Evolutionary conservation across 2,113 vertebrate genomes (phyloP).

Genomic region (Ramphastos sulfuratus): DNA sequence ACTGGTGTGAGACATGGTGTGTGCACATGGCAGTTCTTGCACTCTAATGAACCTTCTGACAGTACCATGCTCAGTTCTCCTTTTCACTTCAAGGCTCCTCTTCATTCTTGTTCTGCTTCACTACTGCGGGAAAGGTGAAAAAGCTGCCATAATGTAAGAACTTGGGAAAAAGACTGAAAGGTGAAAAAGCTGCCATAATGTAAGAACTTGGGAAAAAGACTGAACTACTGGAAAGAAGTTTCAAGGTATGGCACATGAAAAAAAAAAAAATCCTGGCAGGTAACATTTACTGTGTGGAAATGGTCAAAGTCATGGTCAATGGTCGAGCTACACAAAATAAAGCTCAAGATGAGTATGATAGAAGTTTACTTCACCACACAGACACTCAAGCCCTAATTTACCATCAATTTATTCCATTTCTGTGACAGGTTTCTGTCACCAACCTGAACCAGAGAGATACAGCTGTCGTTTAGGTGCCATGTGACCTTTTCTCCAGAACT

Average conservation of each 20-base stretch:
- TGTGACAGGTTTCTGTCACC: not conserved
- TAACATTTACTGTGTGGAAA: not conserved
- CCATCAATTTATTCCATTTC: not conserved
- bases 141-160: not conserved
- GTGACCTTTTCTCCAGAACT: not conserved
- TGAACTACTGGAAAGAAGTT: not conserved
- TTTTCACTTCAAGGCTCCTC: not conserved
- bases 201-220: not conserved
- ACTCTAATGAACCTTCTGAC: not conserved
- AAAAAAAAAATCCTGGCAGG: not conserved
- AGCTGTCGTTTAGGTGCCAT: not conserved
- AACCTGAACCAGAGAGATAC: not conserved
- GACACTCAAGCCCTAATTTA: not conserved
- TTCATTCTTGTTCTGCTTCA: not conserved
- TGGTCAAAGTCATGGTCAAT: not conserved
- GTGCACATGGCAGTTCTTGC: not conserved
- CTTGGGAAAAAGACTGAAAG: not conserved
- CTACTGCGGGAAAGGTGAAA: not conserved
- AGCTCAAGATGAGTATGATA: not conserved
- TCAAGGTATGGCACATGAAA: not conserved
- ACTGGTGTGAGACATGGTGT: not conserved
- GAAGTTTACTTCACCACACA: not conserved
- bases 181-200: not conserved
- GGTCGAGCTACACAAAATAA: not conserved
- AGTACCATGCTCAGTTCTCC: not conserved